phyloP scores from a whole-genome alignment of 2,797 vertebrate genomes.

The Periparus ater region DNA sequence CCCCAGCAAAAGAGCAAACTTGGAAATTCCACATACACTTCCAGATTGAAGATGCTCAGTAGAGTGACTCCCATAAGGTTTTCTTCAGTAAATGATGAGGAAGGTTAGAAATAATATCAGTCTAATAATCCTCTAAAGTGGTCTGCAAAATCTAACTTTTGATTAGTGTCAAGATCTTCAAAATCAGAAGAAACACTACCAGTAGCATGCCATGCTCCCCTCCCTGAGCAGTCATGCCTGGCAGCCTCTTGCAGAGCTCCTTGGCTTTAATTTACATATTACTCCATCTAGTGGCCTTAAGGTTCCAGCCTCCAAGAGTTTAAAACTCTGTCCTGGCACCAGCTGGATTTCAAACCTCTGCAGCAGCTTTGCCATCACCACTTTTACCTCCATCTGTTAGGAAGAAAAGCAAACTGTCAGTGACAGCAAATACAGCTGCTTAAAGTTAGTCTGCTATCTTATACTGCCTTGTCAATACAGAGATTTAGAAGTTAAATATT shows the following conservation, averaged over 20 bases:
- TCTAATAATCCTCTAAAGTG: neutral
- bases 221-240: neutral
- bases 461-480: neutral
- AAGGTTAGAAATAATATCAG: neutral
- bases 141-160: neutral
- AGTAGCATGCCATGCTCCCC: neutral
- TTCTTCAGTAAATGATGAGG: neutral
- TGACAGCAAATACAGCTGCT: neutral
- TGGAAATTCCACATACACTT: neutral
- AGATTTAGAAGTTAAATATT: neutral
- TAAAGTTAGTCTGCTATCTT: neutral
- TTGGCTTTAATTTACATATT: conserved; percentile 79
- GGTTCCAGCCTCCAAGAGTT: conserved; percentile 79
- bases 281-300: conserved; percentile 84
- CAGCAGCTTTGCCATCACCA: conserved; percentile 90
- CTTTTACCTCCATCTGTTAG: conserved; percentile 89
- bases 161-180: neutral
- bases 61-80: neutral
- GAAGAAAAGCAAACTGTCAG: neutral
- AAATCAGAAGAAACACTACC: neutral
- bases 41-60: neutral
- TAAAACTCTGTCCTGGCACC: conserved; percentile 83
- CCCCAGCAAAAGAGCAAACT: neutral
- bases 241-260: neutral
- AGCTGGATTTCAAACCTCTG: conserved; percentile 89